Evolutionary conservation across 1,140 invertebrate genomes (phyloP).

Genomic region (Drosophila suzukii): DNA sequence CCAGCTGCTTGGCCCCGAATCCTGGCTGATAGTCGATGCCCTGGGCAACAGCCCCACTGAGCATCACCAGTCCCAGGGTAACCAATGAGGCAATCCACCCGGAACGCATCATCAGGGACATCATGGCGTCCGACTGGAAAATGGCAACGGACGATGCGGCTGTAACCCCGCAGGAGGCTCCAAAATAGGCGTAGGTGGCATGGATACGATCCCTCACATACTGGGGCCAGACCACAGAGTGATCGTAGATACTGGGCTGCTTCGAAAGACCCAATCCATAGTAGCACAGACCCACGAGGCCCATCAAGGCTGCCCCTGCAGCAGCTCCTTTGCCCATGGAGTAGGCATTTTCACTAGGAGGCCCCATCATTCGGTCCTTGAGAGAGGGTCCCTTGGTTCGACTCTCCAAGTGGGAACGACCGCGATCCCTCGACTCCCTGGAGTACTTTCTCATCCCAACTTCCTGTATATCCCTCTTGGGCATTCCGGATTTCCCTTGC

Average conservation of each 20-base stretch:
- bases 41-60: slow-evolving; percentile 91
- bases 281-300: slow-evolving; percentile 95
- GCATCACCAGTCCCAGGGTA: slow-evolving; percentile 94
- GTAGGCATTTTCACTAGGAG: slow-evolving; percentile 87
- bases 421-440: slow-evolving; percentile 36
- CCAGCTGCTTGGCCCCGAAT: slow-evolving; percentile 95
- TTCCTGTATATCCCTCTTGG: slow-evolving; percentile 9
- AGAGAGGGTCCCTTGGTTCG: slow-evolving; percentile 49
- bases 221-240: slow-evolving; percentile 95
- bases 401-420: slow-evolving; percentile 47
- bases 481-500: slow-evolving; percentile 10
- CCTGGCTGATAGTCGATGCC: slow-evolving; percentile 92
- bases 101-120: slow-evolving; percentile 90
- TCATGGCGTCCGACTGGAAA: slow-evolving; percentile 91
- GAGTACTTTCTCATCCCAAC: slow-evolving; percentile 44
- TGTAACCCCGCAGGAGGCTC: slow-evolving; percentile 92
- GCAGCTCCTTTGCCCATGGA: slow-evolving; percentile 93
- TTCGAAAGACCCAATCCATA: slow-evolving; percentile 96
- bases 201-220: slow-evolving; percentile 96
- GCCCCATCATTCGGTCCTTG: slow-evolving; percentile 78
- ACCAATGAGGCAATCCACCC: slow-evolving; percentile 91
- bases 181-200: slow-evolving; percentile 97
- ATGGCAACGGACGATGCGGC: slow-evolving; percentile 92
- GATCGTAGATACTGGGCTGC: slow-evolving; percentile 92
- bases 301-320: slow-evolving; percentile 94